Percentiles rank a stretch among this genome's conserved stretches.
Conservation (phyloP, 2,113 vertebrate genomes). For the Eolophus roseicapilla region DNA sequence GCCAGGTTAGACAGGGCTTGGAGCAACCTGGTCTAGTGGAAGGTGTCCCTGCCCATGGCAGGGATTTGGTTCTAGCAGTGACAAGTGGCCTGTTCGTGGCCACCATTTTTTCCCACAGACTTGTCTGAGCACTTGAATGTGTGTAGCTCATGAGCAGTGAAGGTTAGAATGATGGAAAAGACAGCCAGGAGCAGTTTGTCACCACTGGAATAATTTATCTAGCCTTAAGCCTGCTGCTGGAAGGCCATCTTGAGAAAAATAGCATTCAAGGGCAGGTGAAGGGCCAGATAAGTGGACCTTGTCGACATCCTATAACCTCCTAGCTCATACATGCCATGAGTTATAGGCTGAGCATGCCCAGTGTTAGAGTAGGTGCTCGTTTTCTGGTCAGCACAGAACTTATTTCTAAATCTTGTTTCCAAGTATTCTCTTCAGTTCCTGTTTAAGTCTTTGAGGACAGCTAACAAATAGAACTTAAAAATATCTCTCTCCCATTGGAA, state of each 20-base stretch:
- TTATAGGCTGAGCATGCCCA: not conserved
- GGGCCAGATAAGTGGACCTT: not conserved
- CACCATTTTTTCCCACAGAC: not conserved
- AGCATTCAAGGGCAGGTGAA: not conserved
- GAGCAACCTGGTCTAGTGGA: not conserved
- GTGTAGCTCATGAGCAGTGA: not conserved
- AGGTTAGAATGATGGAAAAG: not conserved
- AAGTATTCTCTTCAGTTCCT: not conserved
- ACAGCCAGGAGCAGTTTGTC: not conserved
- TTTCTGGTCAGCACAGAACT: not conserved
- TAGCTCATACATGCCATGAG: not conserved
- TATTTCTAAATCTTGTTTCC: not conserved
- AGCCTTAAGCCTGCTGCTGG: not conserved
- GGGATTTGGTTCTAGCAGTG: not conserved
- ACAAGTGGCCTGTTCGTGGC: not conserved
- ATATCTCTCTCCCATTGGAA: not conserved
- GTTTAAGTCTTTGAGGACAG: not conserved
- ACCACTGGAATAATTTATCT: not conserved
- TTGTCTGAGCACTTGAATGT: not conserved
- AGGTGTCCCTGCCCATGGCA: not conserved
- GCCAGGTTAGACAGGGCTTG: not conserved
- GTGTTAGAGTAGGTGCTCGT: not conserved
- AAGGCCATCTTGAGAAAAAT: not conserved
- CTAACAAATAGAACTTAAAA: not conserved
- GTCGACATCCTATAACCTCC: not conserved